phyloP scores from a whole-genome alignment of 2,797 vertebrate genomes.

The Psittacula derbiana region DNA sequence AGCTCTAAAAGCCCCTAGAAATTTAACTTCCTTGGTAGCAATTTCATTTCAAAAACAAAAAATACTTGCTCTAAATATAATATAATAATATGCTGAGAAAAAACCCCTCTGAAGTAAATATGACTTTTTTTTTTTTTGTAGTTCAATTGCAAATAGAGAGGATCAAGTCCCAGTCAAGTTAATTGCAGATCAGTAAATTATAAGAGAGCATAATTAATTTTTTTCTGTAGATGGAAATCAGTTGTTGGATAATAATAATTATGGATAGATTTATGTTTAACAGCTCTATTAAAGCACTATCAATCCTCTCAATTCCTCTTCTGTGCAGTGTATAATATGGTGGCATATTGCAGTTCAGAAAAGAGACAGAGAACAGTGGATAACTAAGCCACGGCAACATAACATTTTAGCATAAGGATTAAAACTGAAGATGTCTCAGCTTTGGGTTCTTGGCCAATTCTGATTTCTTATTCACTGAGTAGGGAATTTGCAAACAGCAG shows the following conservation, averaged over 20 bases:
- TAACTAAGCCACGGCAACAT: neutral
- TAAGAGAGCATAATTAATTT: neutral
- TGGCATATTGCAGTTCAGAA: neutral
- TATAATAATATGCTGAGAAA: neutral
- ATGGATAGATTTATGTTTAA: conserved; percentile 7
- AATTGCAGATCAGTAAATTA: neutral
- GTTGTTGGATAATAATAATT: conserved; percentile 8
- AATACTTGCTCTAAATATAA: neutral
- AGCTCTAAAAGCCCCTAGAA: neutral
- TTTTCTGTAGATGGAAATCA: neutral
- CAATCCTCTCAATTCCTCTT: neutral
- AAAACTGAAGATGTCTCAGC: neutral
- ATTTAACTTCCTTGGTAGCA: neutral
- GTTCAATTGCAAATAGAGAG: neutral
- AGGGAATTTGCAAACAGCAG: neutral
- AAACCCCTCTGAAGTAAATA: neutral
- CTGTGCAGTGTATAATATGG: neutral
- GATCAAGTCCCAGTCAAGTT: neutral
- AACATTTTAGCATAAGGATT: neutral
- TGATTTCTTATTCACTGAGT: neutral
- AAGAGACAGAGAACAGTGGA: neutral
- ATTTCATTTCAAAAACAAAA: neutral
- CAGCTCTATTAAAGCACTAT: neutral
- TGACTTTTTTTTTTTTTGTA: neutral
- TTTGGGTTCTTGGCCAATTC: neutral